phyloP scores from a whole-genome alignment of 2,888 invertebrate genomes.

The Spialia ferax region DNA sequence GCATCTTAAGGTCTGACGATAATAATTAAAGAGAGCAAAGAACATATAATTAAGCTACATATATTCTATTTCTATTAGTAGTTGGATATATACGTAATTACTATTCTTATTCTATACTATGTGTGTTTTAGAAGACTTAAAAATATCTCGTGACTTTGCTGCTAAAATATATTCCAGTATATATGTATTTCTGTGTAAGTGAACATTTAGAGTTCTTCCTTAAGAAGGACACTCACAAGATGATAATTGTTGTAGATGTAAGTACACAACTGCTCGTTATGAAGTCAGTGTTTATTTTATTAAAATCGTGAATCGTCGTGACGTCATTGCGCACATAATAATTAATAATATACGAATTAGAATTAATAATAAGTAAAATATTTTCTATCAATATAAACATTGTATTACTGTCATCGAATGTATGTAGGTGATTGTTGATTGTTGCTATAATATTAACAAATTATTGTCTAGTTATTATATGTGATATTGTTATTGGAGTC shows the following conservation, averaged over 20 bases:
- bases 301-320: conserved; percentile 69
- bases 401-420: conserved; percentile 74
- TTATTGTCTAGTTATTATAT: conserved; percentile 82
- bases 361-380: conserved; percentile 70
- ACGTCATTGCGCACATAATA: conserved; percentile 74
- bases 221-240: conserved; percentile 26
- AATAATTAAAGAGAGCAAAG: conserved; percentile 36
- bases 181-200: conserved; percentile 43
- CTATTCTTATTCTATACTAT: conserved; percentile 41
- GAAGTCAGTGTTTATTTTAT: conserved; percentile 39
- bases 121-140: conserved; percentile 46
- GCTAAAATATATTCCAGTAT: conserved; percentile 46
- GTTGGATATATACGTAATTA: conserved; percentile 49
- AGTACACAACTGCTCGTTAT: conserved; percentile 33
- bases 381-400: conserved; percentile 62
- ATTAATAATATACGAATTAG: conserved; percentile 75
- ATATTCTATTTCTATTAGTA: conserved; percentile 44
- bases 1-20: conserved; percentile 34
- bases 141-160: conserved; percentile 39
- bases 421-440: conserved; percentile 75
- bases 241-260: conserved; percentile 25
- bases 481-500: conserved; percentile 85
- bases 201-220: conserved; percentile 34
- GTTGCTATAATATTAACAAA: conserved; percentile 71
- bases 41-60: conserved; percentile 35